phyloP scores from a whole-genome alignment of 2,113 vertebrate genomes.

The Thermophis baileyi region DNA sequence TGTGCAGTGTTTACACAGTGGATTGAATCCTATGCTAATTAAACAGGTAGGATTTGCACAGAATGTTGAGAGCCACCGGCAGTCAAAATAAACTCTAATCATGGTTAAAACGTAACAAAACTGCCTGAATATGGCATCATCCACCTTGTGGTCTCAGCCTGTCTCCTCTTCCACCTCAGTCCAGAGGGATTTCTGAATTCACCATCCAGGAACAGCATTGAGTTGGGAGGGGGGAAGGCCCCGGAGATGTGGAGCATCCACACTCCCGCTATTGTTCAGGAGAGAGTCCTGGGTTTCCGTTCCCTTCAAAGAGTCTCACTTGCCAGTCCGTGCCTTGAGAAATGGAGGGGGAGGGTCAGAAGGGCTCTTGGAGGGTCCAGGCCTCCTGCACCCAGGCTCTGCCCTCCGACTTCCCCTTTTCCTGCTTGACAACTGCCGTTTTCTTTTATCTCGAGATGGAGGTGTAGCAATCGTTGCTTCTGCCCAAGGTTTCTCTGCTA shows the following conservation, averaged over 20 bases:
- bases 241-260: not conserved
- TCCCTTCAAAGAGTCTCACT: not conserved
- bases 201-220: not conserved
- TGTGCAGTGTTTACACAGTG: not conserved
- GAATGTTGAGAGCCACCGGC: not conserved
- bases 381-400: not conserved
- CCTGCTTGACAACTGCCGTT: not conserved
- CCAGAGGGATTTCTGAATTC: not conserved
- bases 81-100: not conserved
- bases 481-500: not conserved
- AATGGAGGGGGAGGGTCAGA: not conserved
- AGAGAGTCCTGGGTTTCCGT: not conserved
- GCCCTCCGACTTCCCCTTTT: not conserved
- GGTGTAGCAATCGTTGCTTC: not conserved
- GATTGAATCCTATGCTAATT: not conserved
- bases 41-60: not conserved
- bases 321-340: not conserved
- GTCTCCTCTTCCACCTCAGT: not conserved
- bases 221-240: not conserved
- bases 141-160: not conserved
- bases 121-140: not conserved
- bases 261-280: not conserved
- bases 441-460: not conserved
- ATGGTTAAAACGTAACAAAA: not conserved
- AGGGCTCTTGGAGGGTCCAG: not conserved